These are phyloP conservation scores for Heteractis magnifica DNA, from an alignment of 92 coral and sea anemone species.

Conservation along the genomic window DNA sequence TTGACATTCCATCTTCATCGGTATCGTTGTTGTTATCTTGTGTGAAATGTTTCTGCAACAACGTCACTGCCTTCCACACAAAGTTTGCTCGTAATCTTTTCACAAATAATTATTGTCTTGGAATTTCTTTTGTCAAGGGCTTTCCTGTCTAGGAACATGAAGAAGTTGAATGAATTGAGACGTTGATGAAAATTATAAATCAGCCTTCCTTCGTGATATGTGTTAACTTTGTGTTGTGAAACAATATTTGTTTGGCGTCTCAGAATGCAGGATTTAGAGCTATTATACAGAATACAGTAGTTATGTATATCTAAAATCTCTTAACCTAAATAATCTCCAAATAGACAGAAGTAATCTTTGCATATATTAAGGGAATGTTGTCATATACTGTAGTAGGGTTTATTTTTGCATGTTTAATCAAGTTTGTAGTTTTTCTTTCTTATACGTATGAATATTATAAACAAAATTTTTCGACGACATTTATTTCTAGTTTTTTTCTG, in stretches of 20 bases:
- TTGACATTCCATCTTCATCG: neutral
- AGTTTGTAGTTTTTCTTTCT: neutral
- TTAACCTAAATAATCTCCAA: neutral
- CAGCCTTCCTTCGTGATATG: neutral
- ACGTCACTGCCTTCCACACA: slow-evolving; percentile 9
- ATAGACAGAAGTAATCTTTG: neutral
- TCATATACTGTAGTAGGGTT: neutral
- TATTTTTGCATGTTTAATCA: neutral
- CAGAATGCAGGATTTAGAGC: neutral
- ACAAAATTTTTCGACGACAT: neutral
- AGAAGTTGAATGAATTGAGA: neutral
- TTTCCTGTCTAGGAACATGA: neutral
- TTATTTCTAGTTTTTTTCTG: neutral
- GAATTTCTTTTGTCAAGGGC: slow-evolving; percentile 4
- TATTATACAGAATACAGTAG: neutral
- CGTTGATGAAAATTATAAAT: neutral
- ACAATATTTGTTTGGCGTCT: neutral
- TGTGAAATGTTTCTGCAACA: slow-evolving; percentile 3
- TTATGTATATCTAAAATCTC: neutral
- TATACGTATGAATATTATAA: no score
- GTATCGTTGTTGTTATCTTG: slow-evolving; percentile 1
- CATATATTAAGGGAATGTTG: neutral
- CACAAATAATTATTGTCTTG: slow-evolving; percentile 7
- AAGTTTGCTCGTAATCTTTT: neutral
- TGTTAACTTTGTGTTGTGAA: neutral